These are phyloP conservation scores for Gephyroberyx darwinii DNA, from an alignment of 2,797 vertebrate genomes.

Conservation along the genomic window DNA sequence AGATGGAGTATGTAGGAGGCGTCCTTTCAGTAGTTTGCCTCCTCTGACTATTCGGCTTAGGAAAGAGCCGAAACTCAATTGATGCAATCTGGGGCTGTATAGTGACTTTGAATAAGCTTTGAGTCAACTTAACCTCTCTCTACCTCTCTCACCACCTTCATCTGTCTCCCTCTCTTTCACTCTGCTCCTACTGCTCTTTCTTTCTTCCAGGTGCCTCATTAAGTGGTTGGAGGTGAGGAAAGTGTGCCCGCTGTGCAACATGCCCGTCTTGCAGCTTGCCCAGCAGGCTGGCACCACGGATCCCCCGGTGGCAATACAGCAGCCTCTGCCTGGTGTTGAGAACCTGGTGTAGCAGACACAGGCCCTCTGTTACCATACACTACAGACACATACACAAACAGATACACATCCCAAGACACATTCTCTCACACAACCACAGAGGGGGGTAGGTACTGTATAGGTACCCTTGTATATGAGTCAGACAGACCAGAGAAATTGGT, in stretches of 20 bases:
- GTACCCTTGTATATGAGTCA: slow-evolving; percentile 66
- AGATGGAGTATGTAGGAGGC: too few relatives aligned
- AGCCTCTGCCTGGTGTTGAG: slow-evolving; percentile 91
- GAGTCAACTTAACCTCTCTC: neutral
- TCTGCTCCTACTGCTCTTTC: neutral
- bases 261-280: slow-evolving; percentile 95
- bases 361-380: slow-evolving; percentile 18
- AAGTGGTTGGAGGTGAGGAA: slow-evolving; percentile 99
- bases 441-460: slow-evolving; percentile 65
- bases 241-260: slow-evolving; percentile 98
- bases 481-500: slow-evolving; percentile 55
- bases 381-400: slow-evolving; percentile 39
- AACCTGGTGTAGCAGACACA: slow-evolving; percentile 88
- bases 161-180: neutral
- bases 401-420: slow-evolving; percentile 41
- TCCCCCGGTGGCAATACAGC: slow-evolving; percentile 81
- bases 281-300: slow-evolving; percentile 86
- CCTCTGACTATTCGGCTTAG: too few relatives aligned
- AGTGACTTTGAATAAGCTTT: neutral
- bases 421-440: slow-evolving; percentile 44
- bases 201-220: slow-evolving; percentile 92
- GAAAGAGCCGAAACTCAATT: too few relatives aligned
- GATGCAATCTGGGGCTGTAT: too few relatives aligned
- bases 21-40: too few relatives aligned
- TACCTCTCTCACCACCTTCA: neutral